Base-by-base conservation (phyloP, 2,888 invertebrate genomes). In the Chelonus formosanus region DNA sequence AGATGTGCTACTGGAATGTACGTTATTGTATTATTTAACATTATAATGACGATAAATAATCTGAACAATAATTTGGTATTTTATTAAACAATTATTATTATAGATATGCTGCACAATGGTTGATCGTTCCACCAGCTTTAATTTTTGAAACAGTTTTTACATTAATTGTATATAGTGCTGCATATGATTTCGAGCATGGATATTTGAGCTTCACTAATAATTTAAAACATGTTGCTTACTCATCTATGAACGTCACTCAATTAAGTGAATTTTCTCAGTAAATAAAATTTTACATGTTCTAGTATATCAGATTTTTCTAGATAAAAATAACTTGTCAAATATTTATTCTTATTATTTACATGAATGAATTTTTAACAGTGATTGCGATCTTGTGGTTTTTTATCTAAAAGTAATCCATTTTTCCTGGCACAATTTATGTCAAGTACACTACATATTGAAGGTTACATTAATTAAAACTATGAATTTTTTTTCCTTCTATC, bases 1-100 rank as follows among this genome's bases (percentile, higher is more conserved):
- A 87, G 88, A 84, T 88, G 87, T 71, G 86, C 84, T n/a, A 76
- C 81, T 0, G 83, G 84, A 60, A 86, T 86, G 88, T 86, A 78
- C 77, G 75, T 76, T 68, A 48, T 10, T 4, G 5, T 8, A 56
- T 61, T 47, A 45, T 35, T 67, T 53, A 10, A 36, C 48, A 60
- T 35, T 10, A 10, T 45, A n/a, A 52, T 5, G 3, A 40, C 2
- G 20, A 47, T 5, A 44, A 53, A 31, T 36, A 36, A 56, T 47
- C 40, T 10, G 2, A 20, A 20, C 20, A 20, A 20, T 20, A 20
- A 44, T 57, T 43, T 59, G 53, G 44, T 32, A 8, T 48, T 53
- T 6, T 6, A 62, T 32, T 54, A n/a, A 45, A 35, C 20, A 34
- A 35, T 56, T 6, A n/a, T 56, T 45, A 2, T 54, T 65, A 56